These are phyloP conservation scores for Leptosomus discolor DNA, from an alignment of 2,113 vertebrate species.

Conservation along the genomic window DNA sequence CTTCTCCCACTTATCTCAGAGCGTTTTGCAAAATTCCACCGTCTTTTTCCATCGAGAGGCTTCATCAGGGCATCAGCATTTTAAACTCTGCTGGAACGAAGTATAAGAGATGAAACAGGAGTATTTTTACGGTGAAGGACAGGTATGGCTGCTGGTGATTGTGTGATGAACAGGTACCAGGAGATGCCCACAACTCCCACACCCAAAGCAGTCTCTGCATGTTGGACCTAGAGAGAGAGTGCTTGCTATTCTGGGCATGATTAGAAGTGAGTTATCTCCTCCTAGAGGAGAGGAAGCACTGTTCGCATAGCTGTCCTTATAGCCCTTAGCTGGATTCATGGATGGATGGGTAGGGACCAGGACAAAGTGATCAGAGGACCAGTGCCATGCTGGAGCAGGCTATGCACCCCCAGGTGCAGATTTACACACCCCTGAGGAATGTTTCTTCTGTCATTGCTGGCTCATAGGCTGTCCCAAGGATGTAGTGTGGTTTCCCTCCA, in stretches of 20 bases:
- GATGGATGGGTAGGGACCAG: not conserved
- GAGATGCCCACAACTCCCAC: not conserved
- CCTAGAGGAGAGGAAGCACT: not conserved
- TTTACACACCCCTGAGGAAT: not conserved
- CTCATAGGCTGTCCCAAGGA: fast-evolving
- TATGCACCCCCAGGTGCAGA: fast-evolving
- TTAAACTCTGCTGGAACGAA: not conserved
- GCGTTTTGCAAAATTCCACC: not conserved
- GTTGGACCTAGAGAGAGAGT: not conserved
- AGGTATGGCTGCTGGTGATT: not conserved
- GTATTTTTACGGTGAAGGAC: not conserved
- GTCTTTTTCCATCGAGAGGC: not conserved
- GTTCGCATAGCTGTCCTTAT: not conserved
- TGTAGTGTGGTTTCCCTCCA: not conserved
- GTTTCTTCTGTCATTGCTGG: fast-evolving
- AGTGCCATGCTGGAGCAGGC: fast-evolving
- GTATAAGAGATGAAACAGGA: not conserved
- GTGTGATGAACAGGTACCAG: not conserved
- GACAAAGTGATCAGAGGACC: not conserved
- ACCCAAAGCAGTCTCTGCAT: fast-evolving
- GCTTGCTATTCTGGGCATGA: not conserved
- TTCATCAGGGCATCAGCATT: not conserved
- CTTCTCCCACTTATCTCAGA: not conserved
- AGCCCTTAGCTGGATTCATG: not conserved
- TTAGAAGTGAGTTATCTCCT: not conserved